Evolutionary conservation across 2,797 vertebrate genomes (phyloP), one percentile per base, ranked within the genome.

Genomic region (Toxotes lorentzi): DNA sequence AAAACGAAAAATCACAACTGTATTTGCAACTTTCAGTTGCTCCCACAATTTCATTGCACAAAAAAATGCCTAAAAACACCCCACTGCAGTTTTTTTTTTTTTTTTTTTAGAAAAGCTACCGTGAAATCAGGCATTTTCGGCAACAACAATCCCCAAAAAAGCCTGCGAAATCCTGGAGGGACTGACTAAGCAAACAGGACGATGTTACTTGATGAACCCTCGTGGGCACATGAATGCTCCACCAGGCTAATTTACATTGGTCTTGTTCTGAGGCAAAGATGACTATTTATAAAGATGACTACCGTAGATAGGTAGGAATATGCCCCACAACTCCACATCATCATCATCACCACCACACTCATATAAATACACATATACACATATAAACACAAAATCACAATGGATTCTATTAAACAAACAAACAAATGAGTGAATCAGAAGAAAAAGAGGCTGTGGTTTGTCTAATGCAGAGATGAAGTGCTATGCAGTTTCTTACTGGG

Each of bases 181-280:
- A 27, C 27, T 27, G 32, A 27, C 27, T 27, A 27, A 84, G 81
- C 84, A 89, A 92, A 90, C 82, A 88, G 73, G 77, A 87, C 88
- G 86, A 90, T 89, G 84, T 74, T 83, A 77, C 84, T 76, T 92
- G 88, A 92, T 91, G 90, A 92, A 86, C 79, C 87, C 88, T 92
- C 45, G 45, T 89, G 88, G 89, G 85, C 82, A 60, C 70, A 66
- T 57, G 83, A 88, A 87, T 72, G 84, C 84, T 86, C 61, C 77
- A 68, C 68, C 81, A 71, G 70, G 69, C 81, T 92, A 69, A 94
- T 94, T 91, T 91, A 84, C 89, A 93, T 86, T 17, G 59, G 89
- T 81, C 76, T 74, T 59, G 70, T 87, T 91, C 77, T 43, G 21
- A 89, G 86, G 86, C 85, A 91, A 79, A 87, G 34, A 83, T 71